Percentiles rank a stretch among this genome's conserved stretches.
phyloP scores from a whole-genome alignment of 2,113 vertebrate genomes.

The Isichthys henryi region DNA sequence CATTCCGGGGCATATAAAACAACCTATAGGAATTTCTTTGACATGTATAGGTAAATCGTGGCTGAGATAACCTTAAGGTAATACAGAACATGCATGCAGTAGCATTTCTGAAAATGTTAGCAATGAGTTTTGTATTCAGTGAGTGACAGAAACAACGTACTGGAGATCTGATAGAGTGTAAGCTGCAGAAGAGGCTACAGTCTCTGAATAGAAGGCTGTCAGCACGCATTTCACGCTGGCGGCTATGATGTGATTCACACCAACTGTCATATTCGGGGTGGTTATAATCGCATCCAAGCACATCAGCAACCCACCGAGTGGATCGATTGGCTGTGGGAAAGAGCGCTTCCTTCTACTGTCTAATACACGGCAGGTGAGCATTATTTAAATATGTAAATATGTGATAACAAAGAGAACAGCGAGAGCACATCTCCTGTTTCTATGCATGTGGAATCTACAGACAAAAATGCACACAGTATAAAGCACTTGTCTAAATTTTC shows the following conservation, averaged over 20 bases:
- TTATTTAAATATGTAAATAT: background rate
- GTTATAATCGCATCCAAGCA: slow-evolving; percentile 36
- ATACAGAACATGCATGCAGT: slow-evolving; percentile 12
- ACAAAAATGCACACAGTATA: background rate
- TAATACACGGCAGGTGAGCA: background rate
- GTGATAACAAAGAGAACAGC: background rate
- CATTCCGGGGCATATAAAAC: background rate
- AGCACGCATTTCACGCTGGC: slow-evolving; percentile 39
- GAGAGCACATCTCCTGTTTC: background rate
- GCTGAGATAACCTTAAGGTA: slow-evolving; percentile 34
- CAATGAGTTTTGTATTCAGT: background rate
- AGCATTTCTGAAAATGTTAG: slow-evolving; percentile 16
- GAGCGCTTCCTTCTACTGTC: background rate
- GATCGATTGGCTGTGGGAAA: background rate
- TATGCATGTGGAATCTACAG: background rate
- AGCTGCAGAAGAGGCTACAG: slow-evolving; percentile 27
- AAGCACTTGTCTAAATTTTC: background rate
- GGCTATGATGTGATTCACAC: slow-evolving; percentile 34
- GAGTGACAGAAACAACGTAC: slow-evolving; percentile 27
- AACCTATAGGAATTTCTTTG: background rate
- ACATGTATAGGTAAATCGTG: slow-evolving; percentile 1
- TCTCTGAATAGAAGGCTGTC: slow-evolving; percentile 49
- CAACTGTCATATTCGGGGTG: slow-evolving; percentile 50
- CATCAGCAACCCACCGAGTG: slow-evolving; percentile 15
- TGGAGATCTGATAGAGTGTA: slow-evolving; percentile 32